Evolutionary conservation across 2,113 vertebrate genomes (phyloP).

Genomic region (Anguilla rostrata): DNA sequence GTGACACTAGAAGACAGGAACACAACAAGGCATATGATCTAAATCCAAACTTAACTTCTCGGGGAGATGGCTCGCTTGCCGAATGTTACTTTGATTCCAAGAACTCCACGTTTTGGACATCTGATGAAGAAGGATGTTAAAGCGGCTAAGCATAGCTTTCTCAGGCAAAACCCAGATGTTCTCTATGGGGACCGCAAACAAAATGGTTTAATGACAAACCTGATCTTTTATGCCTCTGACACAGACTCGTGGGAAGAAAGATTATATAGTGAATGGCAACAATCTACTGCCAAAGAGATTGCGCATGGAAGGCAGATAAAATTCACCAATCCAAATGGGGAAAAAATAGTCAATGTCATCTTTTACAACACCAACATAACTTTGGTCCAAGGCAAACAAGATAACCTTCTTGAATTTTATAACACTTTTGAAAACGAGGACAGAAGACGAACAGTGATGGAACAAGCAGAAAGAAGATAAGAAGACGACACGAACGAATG

Average conservation of each 20-base stretch:
- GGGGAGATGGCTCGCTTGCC: not conserved
- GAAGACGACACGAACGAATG: not conserved
- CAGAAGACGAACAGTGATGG: not conserved
- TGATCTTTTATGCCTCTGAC: not conserved
- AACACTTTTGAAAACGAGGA: not conserved
- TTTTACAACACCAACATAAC: not conserved
- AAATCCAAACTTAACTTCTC: not conserved
- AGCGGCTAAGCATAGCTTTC: not conserved
- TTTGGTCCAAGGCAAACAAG: not conserved
- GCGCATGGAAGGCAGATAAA: not conserved
- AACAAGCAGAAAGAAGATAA: not conserved
- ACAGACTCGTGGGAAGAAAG: not conserved
- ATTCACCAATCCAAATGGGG: not conserved
- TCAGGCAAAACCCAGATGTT: not conserved
- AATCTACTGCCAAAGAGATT: not conserved
- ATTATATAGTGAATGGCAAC: not conserved
- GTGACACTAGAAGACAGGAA: too few species aligned
- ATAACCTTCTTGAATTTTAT: not conserved
- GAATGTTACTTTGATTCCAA: not conserved
- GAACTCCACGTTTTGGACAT: too few species aligned
- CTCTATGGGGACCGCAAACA: not conserved
- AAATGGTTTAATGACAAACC: not conserved
- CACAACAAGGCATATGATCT: not conserved
- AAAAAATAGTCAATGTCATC: not conserved
- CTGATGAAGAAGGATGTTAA: too few species aligned